Evolutionary conservation across 2,888 invertebrate species (phyloP), one percentile per base, ranked within the genome.

Genomic region (Agrypnus murinus): DNA sequence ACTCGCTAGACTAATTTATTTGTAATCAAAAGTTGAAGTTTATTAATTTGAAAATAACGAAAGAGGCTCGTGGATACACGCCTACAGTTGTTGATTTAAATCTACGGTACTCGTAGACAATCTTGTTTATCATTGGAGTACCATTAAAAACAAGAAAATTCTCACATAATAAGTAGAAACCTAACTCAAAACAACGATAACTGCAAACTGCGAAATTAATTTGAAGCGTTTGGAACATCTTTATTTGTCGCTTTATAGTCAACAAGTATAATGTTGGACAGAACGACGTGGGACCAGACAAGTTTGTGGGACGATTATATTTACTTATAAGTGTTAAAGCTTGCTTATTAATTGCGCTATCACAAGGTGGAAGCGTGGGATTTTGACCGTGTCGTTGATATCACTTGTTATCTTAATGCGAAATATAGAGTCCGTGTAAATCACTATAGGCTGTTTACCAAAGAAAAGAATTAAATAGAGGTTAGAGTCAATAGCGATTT

Each of bases 321-420:
- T 38, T 55, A 38, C 55, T 55, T 36, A 55, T 34, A 55, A 31
- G 38, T 55, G 55, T 55, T 55, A 55, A 55, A 55, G 55, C 55
- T 55, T 19, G 55, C 55, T 55, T 55, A 55, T 55, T 55, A 55
- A 55, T 55, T 55, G 55, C 55, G 14, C 55, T 36, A 55, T 55
- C 55, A 34, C 34, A 5, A 55, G 55, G 6, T 55, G 55, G 36
- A 36, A 55, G 55, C 55, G 55, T 55, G n/a, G 55, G 55, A 17
- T 55, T 38, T 1, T 36, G 38, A 55, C 55, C 15, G 55, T n/a
- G n/a, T 55, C 17, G 55, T 55, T 55, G 55, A 55, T 55, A 55
- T 19, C 55, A 17, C 36, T 55, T 55, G 55, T 55, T 55, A 55
- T 55, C 55, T 55, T 55, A 55, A 55, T 55, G 55, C 36, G 36